Percentiles rank a stretch among this genome's conserved stretches.
These are phyloP conservation scores for Pachypsylla venusta DNA, from an alignment of 1,140 invertebrate genomes.

Conservation along the genomic window DNA sequence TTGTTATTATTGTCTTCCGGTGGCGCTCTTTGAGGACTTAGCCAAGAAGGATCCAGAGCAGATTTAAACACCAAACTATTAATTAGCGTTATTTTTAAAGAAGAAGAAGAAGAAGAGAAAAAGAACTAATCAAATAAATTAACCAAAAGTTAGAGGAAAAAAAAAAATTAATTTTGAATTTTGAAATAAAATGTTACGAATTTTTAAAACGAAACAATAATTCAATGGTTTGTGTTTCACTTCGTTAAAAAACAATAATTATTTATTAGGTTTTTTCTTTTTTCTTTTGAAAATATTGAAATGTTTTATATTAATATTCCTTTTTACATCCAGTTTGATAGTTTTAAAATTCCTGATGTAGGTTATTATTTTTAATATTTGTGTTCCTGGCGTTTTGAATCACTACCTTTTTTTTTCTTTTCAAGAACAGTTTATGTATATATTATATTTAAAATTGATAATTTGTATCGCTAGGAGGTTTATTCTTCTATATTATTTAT, in stretches of 20 bases:
- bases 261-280: background rate
- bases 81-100: constrained; percentile 8
- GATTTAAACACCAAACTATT: background rate
- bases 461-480: background rate
- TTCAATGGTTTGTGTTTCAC: no score
- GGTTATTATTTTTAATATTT: no score
- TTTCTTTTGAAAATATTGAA: constrained; percentile 2
- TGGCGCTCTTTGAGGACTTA: constrained; percentile 20
- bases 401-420: no score
- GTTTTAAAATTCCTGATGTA: no score
- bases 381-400: no score
- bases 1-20: constrained; percentile 13
- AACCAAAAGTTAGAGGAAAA: background rate
- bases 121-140: constrained; percentile 6
- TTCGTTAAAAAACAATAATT: no score
- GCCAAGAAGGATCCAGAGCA: constrained; percentile 22
- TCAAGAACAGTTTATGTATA: no score
- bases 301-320: background rate
- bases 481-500: no score
- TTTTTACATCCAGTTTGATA: constrained; percentile 3
- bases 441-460: background rate
- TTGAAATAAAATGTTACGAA: background rate
- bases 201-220: background rate
- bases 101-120: constrained; percentile 8
- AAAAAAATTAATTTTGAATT: background rate